Conservation (phyloP, 2,797 vertebrate genomes). For the Calcarius lapponicus region DNA sequence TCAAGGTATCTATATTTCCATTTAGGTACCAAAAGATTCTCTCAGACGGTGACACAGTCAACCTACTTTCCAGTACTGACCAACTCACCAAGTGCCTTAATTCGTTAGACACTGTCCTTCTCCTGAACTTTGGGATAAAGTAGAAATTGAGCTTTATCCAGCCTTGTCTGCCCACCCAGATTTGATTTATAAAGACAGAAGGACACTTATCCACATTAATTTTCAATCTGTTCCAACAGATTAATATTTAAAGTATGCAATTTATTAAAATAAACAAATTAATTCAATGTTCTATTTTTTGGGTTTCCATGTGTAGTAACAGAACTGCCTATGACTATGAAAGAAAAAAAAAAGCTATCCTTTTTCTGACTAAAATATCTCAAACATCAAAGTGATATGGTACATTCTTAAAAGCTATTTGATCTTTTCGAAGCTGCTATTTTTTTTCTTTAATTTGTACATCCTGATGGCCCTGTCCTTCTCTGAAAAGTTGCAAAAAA, state of each 20-base stretch:
- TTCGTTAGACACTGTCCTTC: neutral
- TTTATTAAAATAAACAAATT: neutral
- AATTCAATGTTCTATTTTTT: neutral
- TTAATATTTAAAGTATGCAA: neutral
- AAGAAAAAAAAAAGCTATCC: neutral
- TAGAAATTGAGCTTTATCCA: neutral
- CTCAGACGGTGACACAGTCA: accelerated
- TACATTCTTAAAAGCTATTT: neutral
- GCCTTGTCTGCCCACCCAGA: neutral
- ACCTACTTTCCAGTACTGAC: neutral
- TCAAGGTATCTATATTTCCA: neutral
- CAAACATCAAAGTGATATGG: neutral
- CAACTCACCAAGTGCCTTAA: neutral
- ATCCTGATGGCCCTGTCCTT: neutral
- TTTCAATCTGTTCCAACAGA: neutral
- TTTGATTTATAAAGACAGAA: neutral
- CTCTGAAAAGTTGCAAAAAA: neutral
- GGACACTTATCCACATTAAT: neutral
- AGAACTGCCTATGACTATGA: neutral
- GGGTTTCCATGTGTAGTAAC: neutral
- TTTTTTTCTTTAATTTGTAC: neutral
- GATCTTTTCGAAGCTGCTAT: neutral
- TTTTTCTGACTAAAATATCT: neutral
- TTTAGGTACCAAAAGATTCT: neutral
- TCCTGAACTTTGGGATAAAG: neutral